Percentiles rank a stretch among this genome's conserved stretches.
Conservation (phyloP, 2,113 vertebrate species). For the Mesocricetus auratus region DNA sequence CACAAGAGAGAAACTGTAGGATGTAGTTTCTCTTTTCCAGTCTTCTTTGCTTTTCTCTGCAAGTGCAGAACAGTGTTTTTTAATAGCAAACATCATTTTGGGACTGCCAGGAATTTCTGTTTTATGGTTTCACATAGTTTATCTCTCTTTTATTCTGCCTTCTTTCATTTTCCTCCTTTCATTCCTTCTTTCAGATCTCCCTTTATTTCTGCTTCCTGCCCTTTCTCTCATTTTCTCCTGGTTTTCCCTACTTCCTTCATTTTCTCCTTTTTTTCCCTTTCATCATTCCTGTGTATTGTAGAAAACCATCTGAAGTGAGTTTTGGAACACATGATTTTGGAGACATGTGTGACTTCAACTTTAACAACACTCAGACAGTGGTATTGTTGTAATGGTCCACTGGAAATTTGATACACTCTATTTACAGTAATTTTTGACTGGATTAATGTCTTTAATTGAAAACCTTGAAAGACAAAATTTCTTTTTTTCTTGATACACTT, state of each 20-base stretch:
- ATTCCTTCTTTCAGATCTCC: background rate
- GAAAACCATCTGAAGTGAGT: background rate
- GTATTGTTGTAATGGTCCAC: background rate
- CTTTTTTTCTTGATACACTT: too few species aligned
- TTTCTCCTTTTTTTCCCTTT: background rate
- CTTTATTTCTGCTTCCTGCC: background rate
- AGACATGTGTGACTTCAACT: background rate
- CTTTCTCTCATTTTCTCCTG: background rate
- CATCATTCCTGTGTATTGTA: background rate
- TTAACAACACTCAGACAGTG: background rate
- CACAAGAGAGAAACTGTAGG: background rate
- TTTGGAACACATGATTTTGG: background rate
- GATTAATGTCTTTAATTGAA: background rate
- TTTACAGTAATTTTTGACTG: background rate
- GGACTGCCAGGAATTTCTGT: background rate
- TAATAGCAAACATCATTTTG: background rate
- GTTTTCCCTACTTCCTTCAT: background rate
- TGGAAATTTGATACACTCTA: background rate
- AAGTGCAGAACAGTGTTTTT: background rate
- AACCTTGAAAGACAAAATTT: background rate
- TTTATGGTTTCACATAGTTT: background rate
- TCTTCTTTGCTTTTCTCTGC: background rate
- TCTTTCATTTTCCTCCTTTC: background rate
- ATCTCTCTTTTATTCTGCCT: background rate
- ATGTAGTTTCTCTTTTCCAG: background rate